These are phyloP conservation scores for Molossus alvarezi DNA, from an alignment of 2,797 vertebrate genomes.

Conservation along the genomic window DNA sequence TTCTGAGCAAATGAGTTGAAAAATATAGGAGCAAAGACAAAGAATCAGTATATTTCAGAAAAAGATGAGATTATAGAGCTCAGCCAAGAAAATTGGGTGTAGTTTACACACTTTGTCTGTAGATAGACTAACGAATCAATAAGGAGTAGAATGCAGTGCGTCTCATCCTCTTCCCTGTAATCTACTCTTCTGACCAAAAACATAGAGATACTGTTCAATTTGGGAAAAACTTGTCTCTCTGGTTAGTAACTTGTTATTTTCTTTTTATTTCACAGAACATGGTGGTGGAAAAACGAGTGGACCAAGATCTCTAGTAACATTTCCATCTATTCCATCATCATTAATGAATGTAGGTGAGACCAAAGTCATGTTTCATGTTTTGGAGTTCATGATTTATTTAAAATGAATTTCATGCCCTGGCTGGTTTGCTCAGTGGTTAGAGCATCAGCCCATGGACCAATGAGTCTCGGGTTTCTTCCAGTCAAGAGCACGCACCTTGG, in stretches of 20 bases:
- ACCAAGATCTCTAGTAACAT: neutral
- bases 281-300: neutral
- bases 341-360: slow-evolving; percentile 1
- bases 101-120: neutral
- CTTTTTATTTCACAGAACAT: slow-evolving; percentile 43
- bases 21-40: slow-evolving; percentile 15
- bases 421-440: no score
- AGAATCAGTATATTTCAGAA: neutral
- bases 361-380: slow-evolving; percentile 24
- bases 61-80: neutral
- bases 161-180: neutral
- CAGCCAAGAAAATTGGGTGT: neutral
- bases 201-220: neutral
- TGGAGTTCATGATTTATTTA: slow-evolving; percentile 53
- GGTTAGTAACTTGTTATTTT: neutral
- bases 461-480: no score
- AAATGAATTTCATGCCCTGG: neutral
- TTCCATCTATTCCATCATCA: slow-evolving; percentile 36
- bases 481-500: no score
- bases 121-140: neutral
- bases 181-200: neutral
- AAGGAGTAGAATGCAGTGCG: neutral
- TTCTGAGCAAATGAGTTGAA: slow-evolving; percentile 24
- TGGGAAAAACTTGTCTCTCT: neutral
- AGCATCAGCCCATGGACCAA: no score